A percentile compares a stretch with the other conserved stretches of the same genome.
phyloP scores from a whole-genome alignment of 1,140 invertebrate genomes.

The Sesamia nonagrioides region DNA sequence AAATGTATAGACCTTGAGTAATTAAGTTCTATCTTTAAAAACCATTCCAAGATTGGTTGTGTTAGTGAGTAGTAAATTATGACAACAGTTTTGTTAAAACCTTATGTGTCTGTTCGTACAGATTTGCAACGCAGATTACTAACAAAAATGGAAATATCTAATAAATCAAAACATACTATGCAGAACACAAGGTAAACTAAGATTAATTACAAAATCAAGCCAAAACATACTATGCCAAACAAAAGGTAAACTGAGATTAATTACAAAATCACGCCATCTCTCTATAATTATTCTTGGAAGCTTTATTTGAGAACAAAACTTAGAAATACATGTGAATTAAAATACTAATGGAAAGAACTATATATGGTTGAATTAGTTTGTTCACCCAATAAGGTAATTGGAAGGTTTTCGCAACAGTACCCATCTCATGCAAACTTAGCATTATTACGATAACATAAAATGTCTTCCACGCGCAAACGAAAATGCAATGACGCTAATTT shows the following conservation, averaged over 20 bases:
- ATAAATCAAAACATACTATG: too few relatives aligned
- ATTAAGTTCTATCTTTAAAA: too few relatives aligned
- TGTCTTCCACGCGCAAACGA: constrained; percentile 1
- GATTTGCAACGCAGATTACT: not conserved
- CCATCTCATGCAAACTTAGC: not conserved
- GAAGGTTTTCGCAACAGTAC: not conserved
- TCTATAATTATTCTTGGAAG: constrained; percentile 8
- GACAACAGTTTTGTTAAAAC: too few relatives aligned
- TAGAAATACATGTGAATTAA: too few relatives aligned
- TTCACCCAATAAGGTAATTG: constrained; percentile 4
- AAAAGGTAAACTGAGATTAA: not conserved
- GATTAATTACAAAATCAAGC: too few relatives aligned
- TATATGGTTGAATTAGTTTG: constrained; percentile 25
- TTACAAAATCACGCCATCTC: constrained; percentile 6
- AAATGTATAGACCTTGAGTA: too few relatives aligned
- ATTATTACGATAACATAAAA: constrained; percentile 11
- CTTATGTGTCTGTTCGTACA: not conserved
- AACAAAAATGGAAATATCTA: not conserved
- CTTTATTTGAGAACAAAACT: constrained; percentile 20
- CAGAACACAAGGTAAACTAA: too few relatives aligned
- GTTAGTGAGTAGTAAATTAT: too few relatives aligned
- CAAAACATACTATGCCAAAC: constrained; percentile 5
- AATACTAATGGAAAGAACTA: constrained; percentile 14
- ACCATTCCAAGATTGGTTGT: too few relatives aligned
- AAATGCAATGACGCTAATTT: constrained; percentile 10